These are phyloP conservation scores for Sylvia atricapilla DNA, from an alignment of 2,113 vertebrate genomes.

Conservation along the genomic window DNA sequence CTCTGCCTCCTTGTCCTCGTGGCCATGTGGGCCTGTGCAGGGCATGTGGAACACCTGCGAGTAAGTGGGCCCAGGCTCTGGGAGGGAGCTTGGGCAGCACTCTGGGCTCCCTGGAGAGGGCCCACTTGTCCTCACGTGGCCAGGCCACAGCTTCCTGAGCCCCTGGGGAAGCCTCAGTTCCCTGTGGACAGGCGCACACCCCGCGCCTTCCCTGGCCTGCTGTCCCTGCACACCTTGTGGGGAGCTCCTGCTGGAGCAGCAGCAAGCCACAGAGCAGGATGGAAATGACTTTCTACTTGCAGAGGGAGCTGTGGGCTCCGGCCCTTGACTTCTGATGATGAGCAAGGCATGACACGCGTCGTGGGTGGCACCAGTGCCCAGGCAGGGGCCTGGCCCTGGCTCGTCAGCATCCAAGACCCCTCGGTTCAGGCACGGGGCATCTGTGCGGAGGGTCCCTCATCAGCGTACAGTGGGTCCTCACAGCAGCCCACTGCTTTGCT, in stretches of 20 bases:
- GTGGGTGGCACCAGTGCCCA: neutral
- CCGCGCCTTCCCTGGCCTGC: neutral
- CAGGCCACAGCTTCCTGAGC: neutral
- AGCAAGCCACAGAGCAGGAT: neutral
- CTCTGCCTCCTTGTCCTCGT: neutral
- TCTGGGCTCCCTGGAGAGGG: neutral
- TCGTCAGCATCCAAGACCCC: neutral
- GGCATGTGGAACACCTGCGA: neutral
- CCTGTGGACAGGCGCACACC: fast-evolving
- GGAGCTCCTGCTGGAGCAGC: neutral
- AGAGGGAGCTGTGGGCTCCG: neutral
- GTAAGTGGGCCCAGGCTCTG: neutral
- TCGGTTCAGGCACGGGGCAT: neutral
- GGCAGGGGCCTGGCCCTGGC: neutral
- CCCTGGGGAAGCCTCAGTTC: neutral
- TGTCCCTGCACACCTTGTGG: neutral
- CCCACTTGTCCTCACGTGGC: fast-evolving
- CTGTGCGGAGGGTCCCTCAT: neutral
- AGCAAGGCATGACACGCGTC: neutral
- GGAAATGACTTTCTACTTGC: neutral
- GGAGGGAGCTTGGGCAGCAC: neutral
- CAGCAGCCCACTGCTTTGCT: neutral
- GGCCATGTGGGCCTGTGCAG: neutral
- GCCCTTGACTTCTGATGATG: neutral
- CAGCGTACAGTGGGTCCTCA: neutral